These are phyloP conservation scores for Syngnathus rostellatus DNA, from an alignment of 2,797 vertebrate species.

Conservation along the genomic window DNA sequence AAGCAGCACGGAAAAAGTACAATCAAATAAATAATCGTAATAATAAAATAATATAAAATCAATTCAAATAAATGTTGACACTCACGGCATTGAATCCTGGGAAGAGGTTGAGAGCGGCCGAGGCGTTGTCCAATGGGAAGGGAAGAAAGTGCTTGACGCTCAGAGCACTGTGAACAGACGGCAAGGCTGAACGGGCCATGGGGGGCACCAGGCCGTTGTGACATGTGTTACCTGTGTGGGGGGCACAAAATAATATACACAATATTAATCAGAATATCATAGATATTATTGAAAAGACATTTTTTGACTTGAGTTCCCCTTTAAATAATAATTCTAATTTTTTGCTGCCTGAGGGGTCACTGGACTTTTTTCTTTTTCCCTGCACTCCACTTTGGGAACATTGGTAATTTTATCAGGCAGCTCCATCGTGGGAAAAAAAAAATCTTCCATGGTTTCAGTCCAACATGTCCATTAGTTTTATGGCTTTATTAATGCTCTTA, in stretches of 20 bases:
- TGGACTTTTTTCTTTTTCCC: no score
- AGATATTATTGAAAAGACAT: no score
- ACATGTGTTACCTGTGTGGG: slow-evolving; percentile 83
- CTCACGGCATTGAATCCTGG: slow-evolving; percentile 91
- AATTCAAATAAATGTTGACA: slow-evolving; percentile 18
- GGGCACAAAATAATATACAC: not conserved
- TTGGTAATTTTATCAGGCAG: not conserved
- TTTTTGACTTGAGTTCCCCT: no score
- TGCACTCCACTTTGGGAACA: not conserved
- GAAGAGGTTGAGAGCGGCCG: slow-evolving; percentile 80
- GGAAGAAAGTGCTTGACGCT: slow-evolving; percentile 91
- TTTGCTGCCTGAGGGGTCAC: no score
- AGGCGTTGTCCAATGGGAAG: slow-evolving; percentile 79
- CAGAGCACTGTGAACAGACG: slow-evolving; percentile 79
- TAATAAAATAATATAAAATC: not conserved
- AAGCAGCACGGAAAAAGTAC: slow-evolving; percentile 2
- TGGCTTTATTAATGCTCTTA: not conserved
- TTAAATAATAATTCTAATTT: not conserved
- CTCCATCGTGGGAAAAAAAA: not conserved
- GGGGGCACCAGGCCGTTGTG: slow-evolving; percentile 88
- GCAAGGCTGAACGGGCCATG: slow-evolving; percentile 81
- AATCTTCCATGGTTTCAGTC: not conserved
- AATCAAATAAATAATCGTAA: no score
- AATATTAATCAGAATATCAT: no score
- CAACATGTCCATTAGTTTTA: slow-evolving; percentile 4